phyloP scores from a whole-genome alignment of 2,113 vertebrate genomes.

The Hylia prasina region DNA sequence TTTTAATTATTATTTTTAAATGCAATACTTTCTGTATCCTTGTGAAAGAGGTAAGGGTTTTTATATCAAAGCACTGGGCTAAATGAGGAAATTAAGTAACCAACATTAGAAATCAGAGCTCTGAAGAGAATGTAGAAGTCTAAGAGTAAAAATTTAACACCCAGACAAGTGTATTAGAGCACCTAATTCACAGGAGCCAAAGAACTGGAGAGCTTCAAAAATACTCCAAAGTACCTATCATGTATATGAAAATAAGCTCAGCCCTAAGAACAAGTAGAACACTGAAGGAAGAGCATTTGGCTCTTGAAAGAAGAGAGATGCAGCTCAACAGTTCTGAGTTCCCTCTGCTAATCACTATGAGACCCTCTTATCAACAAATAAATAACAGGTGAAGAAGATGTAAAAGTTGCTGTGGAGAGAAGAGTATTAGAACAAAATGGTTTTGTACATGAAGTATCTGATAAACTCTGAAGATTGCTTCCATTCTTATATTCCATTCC shows the following conservation, averaged over 20 bases:
- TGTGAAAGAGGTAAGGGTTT: neutral
- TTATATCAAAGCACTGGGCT: neutral
- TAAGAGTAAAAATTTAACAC: neutral
- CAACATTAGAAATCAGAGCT: neutral
- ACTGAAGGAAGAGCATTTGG: neutral
- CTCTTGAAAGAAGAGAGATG: neutral
- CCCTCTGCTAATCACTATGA: neutral
- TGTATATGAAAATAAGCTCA: neutral
- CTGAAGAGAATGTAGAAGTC: neutral
- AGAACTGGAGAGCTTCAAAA: neutral
- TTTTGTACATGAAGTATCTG: neutral
- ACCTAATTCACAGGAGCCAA: neutral
- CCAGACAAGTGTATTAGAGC: neutral
- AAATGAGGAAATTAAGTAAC: neutral
- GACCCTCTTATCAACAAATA: neutral
- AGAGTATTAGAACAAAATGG: neutral
- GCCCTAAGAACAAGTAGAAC: neutral
- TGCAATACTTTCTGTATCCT: neutral
- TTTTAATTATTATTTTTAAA: neutral
- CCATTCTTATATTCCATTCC: neutral
- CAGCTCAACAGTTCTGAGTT: neutral
- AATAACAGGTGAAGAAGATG: neutral
- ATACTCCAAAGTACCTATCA: neutral
- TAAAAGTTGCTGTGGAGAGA: neutral
- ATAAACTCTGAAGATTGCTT: neutral